phyloP scores from a whole-genome alignment of 2,113 vertebrate genomes.

The Tauraco erythrolophus region DNA sequence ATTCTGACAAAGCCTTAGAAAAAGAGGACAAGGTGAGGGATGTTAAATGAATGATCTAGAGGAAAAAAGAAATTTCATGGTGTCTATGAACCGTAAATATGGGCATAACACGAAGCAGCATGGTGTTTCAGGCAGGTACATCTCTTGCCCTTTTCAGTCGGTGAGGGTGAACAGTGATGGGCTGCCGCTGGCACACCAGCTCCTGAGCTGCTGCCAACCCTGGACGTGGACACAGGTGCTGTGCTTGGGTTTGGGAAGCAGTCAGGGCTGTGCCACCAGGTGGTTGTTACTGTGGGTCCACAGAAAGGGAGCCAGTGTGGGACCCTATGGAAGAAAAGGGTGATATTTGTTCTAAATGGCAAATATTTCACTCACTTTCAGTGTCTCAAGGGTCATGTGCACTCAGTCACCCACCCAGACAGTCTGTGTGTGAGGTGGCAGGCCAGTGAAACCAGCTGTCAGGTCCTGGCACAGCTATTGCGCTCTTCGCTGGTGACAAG shows the following conservation, averaged over 20 bases:
- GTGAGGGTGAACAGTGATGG: not conserved
- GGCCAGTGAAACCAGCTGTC: not conserved
- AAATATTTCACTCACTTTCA: not conserved
- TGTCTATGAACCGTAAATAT: not conserved
- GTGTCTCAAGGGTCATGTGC: not conserved
- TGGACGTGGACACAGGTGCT: accelerated
- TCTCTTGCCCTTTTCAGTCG: not conserved
- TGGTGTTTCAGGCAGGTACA: not conserved
- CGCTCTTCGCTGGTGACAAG: not conserved
- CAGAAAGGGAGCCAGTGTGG: not conserved
- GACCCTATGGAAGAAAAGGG: not conserved
- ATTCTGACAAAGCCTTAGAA: not conserved
- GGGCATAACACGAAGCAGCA: not conserved
- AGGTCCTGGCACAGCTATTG: not conserved
- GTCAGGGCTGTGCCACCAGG: not conserved
- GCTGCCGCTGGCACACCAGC: not conserved
- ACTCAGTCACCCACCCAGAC: not conserved
- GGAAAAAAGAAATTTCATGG: not conserved
- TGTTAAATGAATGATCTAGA: not conserved
- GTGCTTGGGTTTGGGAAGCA: not conserved
- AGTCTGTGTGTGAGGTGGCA: not conserved
- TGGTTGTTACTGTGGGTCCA: not conserved
- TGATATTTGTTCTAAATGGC: not conserved
- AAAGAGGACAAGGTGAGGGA: not conserved
- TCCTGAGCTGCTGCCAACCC: not conserved